These are phyloP conservation scores for Pseudorasbora parva DNA, from an alignment of 2,113 vertebrate genomes.

Conservation along the genomic window DNA sequence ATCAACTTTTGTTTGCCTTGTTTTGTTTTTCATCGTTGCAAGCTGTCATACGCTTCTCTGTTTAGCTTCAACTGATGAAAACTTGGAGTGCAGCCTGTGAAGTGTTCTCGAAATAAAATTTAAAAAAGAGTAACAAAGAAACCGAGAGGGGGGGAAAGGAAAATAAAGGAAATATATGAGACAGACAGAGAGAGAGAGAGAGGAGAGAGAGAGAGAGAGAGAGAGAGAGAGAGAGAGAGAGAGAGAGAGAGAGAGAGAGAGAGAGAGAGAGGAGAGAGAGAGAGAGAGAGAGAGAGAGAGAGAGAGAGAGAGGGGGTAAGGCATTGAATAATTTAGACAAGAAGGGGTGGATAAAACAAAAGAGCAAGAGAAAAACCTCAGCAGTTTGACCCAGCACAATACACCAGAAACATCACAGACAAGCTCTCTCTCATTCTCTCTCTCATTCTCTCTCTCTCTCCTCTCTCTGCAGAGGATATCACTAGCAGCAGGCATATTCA, in stretches of 20 bases:
- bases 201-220: no score
- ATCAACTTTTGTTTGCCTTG: constrained; percentile 5
- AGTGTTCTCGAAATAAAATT: constrained; percentile 1
- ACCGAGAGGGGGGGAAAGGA: background rate
- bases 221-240: constrained; percentile 58
- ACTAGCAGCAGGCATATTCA: constrained; percentile 4
- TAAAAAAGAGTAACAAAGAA: constrained; percentile 12
- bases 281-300: constrained; percentile 56
- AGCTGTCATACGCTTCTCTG: background rate
- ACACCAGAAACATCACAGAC: constrained; percentile 73
- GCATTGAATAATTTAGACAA: constrained; percentile 79
- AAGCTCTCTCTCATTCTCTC: constrained; percentile 47
- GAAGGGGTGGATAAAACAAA: constrained; percentile 72
- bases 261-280: constrained; percentile 57
- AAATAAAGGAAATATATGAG: constrained; percentile 21
- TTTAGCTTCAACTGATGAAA: constrained; percentile 29
- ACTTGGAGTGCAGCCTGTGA: constrained; percentile 12
- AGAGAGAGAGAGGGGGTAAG: constrained; percentile 63
- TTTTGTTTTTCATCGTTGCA: constrained; percentile 1
- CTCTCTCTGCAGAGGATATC: constrained; percentile 28
- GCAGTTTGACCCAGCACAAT: constrained; percentile 78
- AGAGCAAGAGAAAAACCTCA: constrained; percentile 78
- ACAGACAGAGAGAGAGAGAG: no score
- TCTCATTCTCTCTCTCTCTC: background rate
- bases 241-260: constrained; percentile 40